Evolutionary conservation across 2,113 vertebrate species (phyloP).

Genomic region (Saccopteryx leptura): DNA sequence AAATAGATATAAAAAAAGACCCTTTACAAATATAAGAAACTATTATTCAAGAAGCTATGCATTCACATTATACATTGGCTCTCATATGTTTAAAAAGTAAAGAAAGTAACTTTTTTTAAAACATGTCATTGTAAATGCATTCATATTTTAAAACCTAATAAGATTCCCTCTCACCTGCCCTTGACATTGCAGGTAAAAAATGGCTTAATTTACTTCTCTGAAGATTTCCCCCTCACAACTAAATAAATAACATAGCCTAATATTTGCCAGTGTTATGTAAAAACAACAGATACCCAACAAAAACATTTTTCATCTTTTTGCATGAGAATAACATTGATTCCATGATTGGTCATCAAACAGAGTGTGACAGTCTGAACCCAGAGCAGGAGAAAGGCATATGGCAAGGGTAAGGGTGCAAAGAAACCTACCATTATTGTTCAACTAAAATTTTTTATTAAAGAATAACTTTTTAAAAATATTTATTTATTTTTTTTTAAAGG

Average conservation of each 20-base stretch:
- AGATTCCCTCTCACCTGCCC: background rate
- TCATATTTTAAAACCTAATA: constrained; percentile 48
- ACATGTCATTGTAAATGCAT: background rate
- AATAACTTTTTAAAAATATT: background rate
- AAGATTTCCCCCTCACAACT: background rate
- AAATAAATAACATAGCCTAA: constrained; percentile 12
- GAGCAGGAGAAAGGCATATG: background rate
- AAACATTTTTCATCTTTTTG: background rate
- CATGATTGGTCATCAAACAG: background rate
- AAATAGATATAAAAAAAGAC: background rate
- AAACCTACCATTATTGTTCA: constrained; percentile 23
- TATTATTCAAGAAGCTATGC: background rate
- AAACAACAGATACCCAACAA: background rate
- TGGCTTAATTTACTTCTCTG: constrained; percentile 46
- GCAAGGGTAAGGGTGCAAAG: background rate
- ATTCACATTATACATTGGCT: background rate
- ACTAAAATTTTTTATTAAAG: constrained; percentile 36
- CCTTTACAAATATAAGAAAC: background rate
- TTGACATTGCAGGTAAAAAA: constrained; percentile 34
- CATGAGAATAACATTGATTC: background rate
- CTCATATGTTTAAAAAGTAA: constrained; percentile 19
- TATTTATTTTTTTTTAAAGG: too few species aligned
- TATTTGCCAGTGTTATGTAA: background rate
- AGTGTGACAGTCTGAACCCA: background rate
- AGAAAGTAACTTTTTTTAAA: background rate